Evolutionary conservation across 1,140 invertebrate species (phyloP), one percentile per base, ranked within the genome.

Genomic region (Drosophila triauraria): DNA sequence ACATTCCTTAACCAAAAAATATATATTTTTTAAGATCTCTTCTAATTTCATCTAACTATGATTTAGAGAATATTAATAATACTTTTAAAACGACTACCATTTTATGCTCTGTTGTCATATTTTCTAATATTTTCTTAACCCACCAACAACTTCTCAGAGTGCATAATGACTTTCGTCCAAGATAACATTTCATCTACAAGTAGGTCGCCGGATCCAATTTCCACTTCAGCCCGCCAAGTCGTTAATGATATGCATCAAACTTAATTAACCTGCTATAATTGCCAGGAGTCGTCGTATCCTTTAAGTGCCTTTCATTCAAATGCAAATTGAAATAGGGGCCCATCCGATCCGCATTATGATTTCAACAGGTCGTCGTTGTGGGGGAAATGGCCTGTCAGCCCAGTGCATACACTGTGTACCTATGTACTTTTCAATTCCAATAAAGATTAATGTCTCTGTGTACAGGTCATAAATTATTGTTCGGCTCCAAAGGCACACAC

Each of bases 391-490:
- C 64, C 65, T 88, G 83, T 86, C 84, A 74, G 57, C 32, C 64
- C 59, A 69, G 70, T 75, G 75, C 82, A 63, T 83, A 67, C 65
- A 30, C 38, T 57, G 35, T 71, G 38, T 70, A 23, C 53, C 53
- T 40, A 72, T 43, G 46, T 72, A 81, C 80, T 88, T 84, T 88
- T 84, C 69, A 88, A 67, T 88, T 75, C 78, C 84, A 88, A 88
- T 88, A 90, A 88, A 90, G 84, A 88, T 88, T 84, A 88, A 88
- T 88, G 84, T 71, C 85, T 81, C 70, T 81, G 78, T 69, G 80
- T 65, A 84, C 81, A 81, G 85, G 61, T 65, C 85, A 90, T 88
- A 88, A 90, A 88, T 88, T 90, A 88, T 84, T 80, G 76, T 69
- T 80, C 65, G 71, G 72, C 63, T 43, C n/a, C 47, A 53, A 61